A percentile compares a stretch with the other conserved stretches of the same genome.
phyloP scores from a whole-genome alignment of 2,113 vertebrate genomes.

The Megalops atlanticus region DNA sequence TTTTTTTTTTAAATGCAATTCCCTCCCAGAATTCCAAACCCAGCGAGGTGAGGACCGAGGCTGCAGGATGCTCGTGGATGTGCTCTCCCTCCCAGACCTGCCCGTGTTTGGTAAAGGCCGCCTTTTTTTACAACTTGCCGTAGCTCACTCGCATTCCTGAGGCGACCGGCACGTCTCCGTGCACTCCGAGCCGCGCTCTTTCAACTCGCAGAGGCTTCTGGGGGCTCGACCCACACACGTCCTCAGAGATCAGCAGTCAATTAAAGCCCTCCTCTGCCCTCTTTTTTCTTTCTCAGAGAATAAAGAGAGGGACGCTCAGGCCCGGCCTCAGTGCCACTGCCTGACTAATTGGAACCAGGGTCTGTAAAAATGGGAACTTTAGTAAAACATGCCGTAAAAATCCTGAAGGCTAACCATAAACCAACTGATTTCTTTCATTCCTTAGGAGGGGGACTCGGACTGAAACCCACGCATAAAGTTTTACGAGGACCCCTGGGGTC shows the following conservation, averaged over 20 bases:
- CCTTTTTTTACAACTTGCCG: background rate
- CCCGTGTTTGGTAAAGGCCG: background rate
- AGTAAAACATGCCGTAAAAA: slow-evolving; percentile 84
- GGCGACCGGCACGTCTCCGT: slow-evolving; percentile 42
- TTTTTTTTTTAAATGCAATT: background rate
- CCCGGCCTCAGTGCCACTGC: slow-evolving; percentile 60
- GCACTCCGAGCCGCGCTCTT: slow-evolving; percentile 27
- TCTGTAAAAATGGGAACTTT: slow-evolving; percentile 79
- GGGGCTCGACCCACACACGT: slow-evolving; percentile 63
- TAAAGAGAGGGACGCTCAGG: slow-evolving; percentile 65
- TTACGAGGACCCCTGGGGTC: slow-evolving; percentile 81
- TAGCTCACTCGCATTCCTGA: slow-evolving; percentile 37
- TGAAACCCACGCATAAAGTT: slow-evolving; percentile 78
- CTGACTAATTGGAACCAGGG: slow-evolving; percentile 81
- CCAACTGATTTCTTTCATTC: slow-evolving; percentile 79
- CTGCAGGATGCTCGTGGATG: background rate
- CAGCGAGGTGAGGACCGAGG: background rate
- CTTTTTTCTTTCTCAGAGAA: slow-evolving; percentile 50
- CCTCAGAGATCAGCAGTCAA: slow-evolving; percentile 69
- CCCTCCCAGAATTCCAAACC: background rate
- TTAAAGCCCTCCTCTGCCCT: slow-evolving; percentile 51
- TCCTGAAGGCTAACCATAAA: slow-evolving; percentile 81
- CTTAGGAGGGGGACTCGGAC: slow-evolving; percentile 72
- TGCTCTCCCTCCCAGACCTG: background rate
- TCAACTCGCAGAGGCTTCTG: slow-evolving; percentile 46